Evolutionary conservation across 1,140 invertebrate species (phyloP), one percentile per base, ranked within the genome.

Genomic region (Lerema accius): DNA sequence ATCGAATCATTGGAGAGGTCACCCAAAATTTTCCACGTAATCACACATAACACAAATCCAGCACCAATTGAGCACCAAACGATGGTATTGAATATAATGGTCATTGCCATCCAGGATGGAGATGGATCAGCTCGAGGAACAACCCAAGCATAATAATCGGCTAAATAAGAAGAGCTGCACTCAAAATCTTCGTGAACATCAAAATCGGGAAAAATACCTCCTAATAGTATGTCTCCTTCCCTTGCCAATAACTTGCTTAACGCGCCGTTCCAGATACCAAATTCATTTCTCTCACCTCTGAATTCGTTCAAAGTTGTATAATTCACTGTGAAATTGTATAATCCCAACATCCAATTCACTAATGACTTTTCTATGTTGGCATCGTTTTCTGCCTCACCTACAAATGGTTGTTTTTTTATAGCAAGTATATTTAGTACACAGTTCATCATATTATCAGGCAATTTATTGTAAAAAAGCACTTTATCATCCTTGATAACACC

Each of bases 181-280:
- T 92, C 92, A 66, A 93, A 93, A 65, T 89, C 83, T 43, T 91
- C 88, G 13, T 89, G 84, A 3, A 92, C 86, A 62, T 92, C 91
- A 61, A 91, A 91, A 70, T 93, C 92, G 13, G 92, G 92, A 77
- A 89, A 93, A 59, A 89, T 92, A 23, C 90, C 92, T 1, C 92
- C 92, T 7, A 92, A 62, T 3, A 92, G 67, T 1, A 93, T 82
- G 15, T 92, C 83, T 1, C 89, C 92, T 58, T 84, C 79, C 49
- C 84, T 86, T 0, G 75, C 63, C 7, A 66, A 55, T 0, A 93
- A 39, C 7, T 82, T 65, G 0, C 78, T 82, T 28, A 93, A 71
- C n/a, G 89, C 76, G 0, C 91, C 92, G 17, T 80, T 78, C 92
- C 92, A 93, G 2, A 60, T 37, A 10, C 77, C 77, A 45, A 66